Evolutionary conservation across 2,888 invertebrate genomes (phyloP).

Genomic region (Dryadula phaetusa): DNA sequence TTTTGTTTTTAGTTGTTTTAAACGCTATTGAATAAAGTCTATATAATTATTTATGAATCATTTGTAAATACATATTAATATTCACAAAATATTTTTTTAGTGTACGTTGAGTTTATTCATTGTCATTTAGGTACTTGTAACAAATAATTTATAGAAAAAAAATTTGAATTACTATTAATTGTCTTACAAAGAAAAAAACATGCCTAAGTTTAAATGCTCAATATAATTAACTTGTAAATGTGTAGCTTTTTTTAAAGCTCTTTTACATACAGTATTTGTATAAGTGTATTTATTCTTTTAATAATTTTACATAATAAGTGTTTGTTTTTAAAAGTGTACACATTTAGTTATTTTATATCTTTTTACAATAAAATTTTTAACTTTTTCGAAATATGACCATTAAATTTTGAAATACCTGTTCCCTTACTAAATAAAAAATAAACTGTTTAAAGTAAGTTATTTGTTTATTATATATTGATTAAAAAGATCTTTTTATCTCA

Average conservation of each 20-base stretch:
- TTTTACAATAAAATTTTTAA: conserved; percentile 7
- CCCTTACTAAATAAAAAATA: too few species aligned
- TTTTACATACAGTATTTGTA: conserved; percentile 60
- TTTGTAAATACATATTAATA: too few species aligned
- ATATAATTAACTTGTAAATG: conserved; percentile 36
- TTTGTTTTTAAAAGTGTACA: neutral
- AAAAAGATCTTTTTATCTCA: too few species aligned
- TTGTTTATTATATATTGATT: too few species aligned
- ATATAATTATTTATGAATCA: neutral
- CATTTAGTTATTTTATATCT: conserved; percentile 35
- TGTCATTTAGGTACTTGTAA: neutral
- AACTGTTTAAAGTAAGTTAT: too few species aligned
- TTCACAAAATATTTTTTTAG: too few species aligned
- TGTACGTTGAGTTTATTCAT: neutral
- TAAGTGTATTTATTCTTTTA: conserved; percentile 8
- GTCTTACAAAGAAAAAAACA: neutral
- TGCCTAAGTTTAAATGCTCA: conserved; percentile 33
- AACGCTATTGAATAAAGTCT: neutral
- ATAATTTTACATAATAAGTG: neutral
- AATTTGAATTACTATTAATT: neutral
- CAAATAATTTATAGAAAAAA: neutral
- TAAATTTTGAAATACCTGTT: too few species aligned
- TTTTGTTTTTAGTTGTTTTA: neutral
- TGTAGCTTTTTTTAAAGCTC: conserved; percentile 41
- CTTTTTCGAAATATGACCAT: neutral